A percentile compares a stretch with the other conserved stretches of the same genome.
Conservation (phyloP, 2,888 invertebrate species). For the Thereva nobilitata region DNA sequence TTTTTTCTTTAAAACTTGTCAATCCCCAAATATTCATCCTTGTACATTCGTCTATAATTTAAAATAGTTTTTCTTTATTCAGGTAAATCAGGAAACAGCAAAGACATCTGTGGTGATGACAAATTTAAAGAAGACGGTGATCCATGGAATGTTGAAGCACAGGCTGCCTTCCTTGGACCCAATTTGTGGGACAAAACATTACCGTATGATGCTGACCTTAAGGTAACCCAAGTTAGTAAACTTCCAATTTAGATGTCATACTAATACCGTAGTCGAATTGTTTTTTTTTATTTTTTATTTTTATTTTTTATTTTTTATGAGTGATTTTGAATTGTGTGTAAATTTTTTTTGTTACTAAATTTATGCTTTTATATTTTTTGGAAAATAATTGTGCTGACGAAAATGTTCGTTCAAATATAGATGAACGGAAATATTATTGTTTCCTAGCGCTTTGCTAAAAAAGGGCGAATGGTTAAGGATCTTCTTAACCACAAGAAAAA, state of each 20-base stretch:
- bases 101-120: slow-evolving; percentile 59
- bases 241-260: slow-evolving; percentile 47
- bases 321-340: too few relatives aligned
- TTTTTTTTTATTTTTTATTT: slow-evolving; percentile 16
- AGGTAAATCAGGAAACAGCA: slow-evolving; percentile 64
- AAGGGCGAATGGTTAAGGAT: too few relatives aligned
- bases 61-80: slow-evolving; percentile 46
- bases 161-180: slow-evolving; percentile 94
- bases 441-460: too few relatives aligned
- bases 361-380: too few relatives aligned
- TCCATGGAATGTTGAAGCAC: slow-evolving; percentile 88
- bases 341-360: too few relatives aligned
- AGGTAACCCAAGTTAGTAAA: slow-evolving; percentile 77
- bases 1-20: slow-evolving; percentile 1
- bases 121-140: slow-evolving; percentile 83
- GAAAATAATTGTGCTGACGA: too few relatives aligned
- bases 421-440: too few relatives aligned
- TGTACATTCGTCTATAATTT: slow-evolving; percentile 45
- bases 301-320: background rate
- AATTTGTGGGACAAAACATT: slow-evolving; percentile 95
- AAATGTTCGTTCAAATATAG: too few relatives aligned
- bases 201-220: slow-evolving; percentile 92
- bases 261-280: slow-evolving; percentile 8
- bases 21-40: slow-evolving; percentile 30
- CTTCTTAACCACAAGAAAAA: too few relatives aligned